Percentiles rank a stretch among this genome's conserved stretches.
Evolutionary conservation across 2,797 vertebrate genomes (phyloP).

Genomic region (Crocidura indochinensis): DNA sequence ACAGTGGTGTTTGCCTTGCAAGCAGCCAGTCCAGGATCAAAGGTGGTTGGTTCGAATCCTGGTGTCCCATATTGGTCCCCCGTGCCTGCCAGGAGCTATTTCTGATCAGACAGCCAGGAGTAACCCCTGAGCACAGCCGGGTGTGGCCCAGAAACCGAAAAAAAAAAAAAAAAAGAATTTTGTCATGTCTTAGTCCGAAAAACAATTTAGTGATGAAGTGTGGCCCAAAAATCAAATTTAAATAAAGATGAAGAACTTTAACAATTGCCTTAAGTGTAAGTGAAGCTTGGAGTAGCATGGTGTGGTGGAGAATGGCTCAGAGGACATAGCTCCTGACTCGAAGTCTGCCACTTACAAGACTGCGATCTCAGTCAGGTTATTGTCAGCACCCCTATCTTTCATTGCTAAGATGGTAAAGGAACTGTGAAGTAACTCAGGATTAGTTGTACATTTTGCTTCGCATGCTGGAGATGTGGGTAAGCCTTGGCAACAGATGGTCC

Average conservation of each 20-base stretch:
- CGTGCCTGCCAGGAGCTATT: too few relatives aligned
- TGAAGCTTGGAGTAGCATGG: neutral
- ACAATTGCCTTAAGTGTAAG: neutral
- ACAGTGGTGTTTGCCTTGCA: too few relatives aligned
- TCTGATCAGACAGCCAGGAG: too few relatives aligned
- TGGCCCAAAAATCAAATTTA: slow-evolving; percentile 32
- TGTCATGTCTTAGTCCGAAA: slow-evolving; percentile 26
- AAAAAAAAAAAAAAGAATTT: too few relatives aligned
- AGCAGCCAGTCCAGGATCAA: too few relatives aligned
- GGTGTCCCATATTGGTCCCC: too few relatives aligned
- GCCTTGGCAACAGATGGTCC: too few relatives aligned
- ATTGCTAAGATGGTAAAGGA: neutral
- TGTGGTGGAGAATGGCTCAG: neutral
- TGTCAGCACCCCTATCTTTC: neutral
- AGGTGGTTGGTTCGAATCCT: too few relatives aligned
- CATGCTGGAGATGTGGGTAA: too few relatives aligned
- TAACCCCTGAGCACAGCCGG: too few relatives aligned
- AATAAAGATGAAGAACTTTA: neutral
- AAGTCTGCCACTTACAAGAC: neutral
- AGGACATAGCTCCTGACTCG: neutral
- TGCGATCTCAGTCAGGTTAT: neutral
- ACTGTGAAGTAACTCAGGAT: neutral
- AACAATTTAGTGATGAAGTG: neutral
- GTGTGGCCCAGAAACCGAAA: too few relatives aligned
- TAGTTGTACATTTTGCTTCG: too few relatives aligned